phyloP scores from a whole-genome alignment of 2,797 vertebrate species.

The Pseudochirops corinnae region DNA sequence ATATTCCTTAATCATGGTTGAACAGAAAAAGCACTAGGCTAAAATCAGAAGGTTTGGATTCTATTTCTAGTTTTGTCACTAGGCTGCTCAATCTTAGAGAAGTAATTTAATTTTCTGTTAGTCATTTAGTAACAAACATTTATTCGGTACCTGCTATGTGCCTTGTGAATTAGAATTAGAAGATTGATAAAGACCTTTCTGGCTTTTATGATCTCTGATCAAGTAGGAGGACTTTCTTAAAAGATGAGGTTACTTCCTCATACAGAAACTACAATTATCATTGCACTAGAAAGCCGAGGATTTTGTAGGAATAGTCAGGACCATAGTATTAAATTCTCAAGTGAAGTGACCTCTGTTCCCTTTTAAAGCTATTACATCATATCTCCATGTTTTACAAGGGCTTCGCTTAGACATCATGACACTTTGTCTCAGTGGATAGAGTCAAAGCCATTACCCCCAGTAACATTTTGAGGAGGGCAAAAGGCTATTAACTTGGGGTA shows the following conservation, averaged over 20 bases:
- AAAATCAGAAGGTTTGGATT: not conserved
- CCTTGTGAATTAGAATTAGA: not conserved
- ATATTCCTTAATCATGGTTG: constrained; percentile 44
- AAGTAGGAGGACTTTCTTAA: not conserved
- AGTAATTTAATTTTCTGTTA: not conserved
- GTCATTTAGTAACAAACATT: not conserved
- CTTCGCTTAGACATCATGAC: constrained; percentile 71
- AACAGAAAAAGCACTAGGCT: not conserved
- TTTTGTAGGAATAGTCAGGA: constrained; percentile 64
- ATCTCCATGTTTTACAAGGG: constrained; percentile 72
- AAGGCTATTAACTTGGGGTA: constrained; percentile 23
- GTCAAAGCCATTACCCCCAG: constrained; percentile 64
- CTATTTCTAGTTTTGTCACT: not conserved
- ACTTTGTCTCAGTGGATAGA: constrained; percentile 77
- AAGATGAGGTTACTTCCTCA: not conserved
- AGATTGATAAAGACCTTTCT: not conserved
- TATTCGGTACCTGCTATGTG: not conserved
- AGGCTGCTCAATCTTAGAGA: not conserved
- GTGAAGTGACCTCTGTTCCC: constrained; percentile 64
- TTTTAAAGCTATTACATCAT: constrained; percentile 67
- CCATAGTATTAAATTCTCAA: constrained; percentile 66
- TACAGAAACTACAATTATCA: constrained; percentile 43
- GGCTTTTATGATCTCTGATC: not conserved
- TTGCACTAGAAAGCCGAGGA: constrained; percentile 53
- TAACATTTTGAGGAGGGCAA: constrained; percentile 68